phyloP scores from a whole-genome alignment of 64 coral and sea anemone species.

The Montipora capricornis region DNA sequence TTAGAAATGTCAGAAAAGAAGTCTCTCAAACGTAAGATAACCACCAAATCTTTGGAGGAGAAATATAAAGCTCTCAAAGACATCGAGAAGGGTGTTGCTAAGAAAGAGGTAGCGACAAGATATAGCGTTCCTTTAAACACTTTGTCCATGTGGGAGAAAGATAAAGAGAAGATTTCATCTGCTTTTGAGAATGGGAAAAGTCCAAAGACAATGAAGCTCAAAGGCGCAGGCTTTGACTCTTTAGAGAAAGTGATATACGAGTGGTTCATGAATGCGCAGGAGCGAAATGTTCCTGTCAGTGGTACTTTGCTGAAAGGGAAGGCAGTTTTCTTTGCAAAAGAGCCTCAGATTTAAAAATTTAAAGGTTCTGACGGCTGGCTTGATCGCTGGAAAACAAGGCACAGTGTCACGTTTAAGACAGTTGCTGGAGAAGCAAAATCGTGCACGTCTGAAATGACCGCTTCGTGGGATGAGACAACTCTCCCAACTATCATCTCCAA shows the following conservation, averaged over 20 bases:
- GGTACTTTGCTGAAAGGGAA: constrained; percentile 57
- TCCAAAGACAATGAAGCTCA: constrained; percentile 26
- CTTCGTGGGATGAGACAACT: constrained; percentile 65
- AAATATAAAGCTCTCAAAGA: too few relatives aligned
- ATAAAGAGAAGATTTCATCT: not conserved
- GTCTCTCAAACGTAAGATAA: too few relatives aligned
- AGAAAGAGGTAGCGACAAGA: too few relatives aligned
- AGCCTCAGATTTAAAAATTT: constrained; percentile 60
- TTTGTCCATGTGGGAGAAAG: not conserved
- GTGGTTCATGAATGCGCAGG: constrained; percentile 37
- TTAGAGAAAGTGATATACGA: constrained; percentile 47
- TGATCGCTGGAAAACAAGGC: constrained; percentile 59
- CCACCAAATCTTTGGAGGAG: too few relatives aligned
- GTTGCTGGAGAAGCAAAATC: constrained; percentile 52
- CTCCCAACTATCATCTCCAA: constrained; percentile 39
- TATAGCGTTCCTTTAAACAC: too few relatives aligned
- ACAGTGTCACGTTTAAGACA: constrained; percentile 57
- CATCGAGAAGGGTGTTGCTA: too few relatives aligned
- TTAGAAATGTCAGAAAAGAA: too few relatives aligned
- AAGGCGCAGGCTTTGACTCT: constrained; percentile 12
- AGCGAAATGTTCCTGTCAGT: constrained; percentile 42
- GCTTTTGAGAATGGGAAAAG: too few relatives aligned
- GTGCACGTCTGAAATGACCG: constrained; percentile 65
- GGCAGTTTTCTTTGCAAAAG: constrained; percentile 23
- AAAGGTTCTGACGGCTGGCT: constrained; percentile 66